Evolutionary conservation across 2,888 invertebrate genomes (phyloP).

Genomic region (Amblyteles armatorius): DNA sequence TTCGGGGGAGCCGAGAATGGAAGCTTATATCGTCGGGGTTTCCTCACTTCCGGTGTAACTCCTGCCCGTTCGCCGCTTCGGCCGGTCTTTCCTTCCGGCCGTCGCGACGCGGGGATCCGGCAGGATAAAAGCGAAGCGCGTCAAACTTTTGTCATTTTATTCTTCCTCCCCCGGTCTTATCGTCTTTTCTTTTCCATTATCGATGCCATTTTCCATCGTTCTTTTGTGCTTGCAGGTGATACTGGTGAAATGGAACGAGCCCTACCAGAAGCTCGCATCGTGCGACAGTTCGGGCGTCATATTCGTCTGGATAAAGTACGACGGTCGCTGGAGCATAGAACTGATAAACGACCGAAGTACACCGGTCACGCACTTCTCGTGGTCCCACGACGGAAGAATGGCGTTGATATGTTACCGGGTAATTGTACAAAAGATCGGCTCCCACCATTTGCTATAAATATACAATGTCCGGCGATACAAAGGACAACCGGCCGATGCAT

Average conservation of each 20-base stretch:
- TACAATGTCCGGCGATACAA: not conserved
- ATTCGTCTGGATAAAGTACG: slow-evolving; percentile 99
- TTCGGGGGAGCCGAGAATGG: slow-evolving; percentile 1
- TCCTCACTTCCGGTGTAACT: slow-evolving; percentile 7
- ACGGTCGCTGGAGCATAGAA: slow-evolving; percentile 99
- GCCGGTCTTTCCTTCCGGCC: not conserved
- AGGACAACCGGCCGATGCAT: slow-evolving; percentile 4
- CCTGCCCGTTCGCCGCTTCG: not conserved
- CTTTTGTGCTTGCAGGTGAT: slow-evolving; percentile 89
- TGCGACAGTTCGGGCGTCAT: slow-evolving; percentile 99
- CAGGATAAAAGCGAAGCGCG: too few species aligned
- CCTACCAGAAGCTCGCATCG: slow-evolving; percentile 98
- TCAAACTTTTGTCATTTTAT: too few species aligned
- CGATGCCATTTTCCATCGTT: too few species aligned
- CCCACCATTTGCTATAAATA: not conserved
- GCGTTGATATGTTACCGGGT: slow-evolving; percentile 99
- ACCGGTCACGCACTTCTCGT: slow-evolving; percentile 98
- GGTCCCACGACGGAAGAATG: slow-evolving; percentile 99
- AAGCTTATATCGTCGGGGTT: slow-evolving; percentile 35
- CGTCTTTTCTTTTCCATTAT: too few species aligned
- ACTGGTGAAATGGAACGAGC: slow-evolving; percentile 99
- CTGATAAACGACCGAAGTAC: slow-evolving; percentile 99
- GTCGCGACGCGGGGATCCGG: too few species aligned
- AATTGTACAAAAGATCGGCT: slow-evolving; percentile 70
- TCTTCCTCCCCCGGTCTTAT: too few species aligned